Percentiles rank a stretch among this genome's conserved stretches.
Conservation (phyloP, 1,140 invertebrate genomes). For the Drosophila sulfurigaster region DNA sequence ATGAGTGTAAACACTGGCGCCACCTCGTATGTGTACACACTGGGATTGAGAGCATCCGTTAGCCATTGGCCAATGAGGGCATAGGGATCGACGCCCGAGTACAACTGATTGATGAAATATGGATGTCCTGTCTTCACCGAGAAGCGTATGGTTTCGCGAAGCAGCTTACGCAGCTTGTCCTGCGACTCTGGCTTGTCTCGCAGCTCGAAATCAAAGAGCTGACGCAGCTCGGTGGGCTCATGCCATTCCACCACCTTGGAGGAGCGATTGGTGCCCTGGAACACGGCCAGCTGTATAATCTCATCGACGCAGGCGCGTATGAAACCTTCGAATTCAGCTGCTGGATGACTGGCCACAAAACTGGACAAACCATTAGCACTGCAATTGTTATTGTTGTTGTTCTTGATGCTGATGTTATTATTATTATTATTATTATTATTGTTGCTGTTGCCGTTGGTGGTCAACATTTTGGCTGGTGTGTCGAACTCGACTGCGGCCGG, state of each 20-base stretch:
- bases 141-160: conserved; percentile 90
- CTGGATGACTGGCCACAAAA: conserved; percentile 73
- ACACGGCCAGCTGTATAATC: conserved; percentile 90
- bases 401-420: conserved; percentile 42
- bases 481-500: conserved; percentile 42
- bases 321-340: conserved; percentile 89
- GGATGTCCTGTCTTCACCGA: conserved; percentile 95
- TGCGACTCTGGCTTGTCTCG: conserved; percentile 87
- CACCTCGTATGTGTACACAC: conserved; percentile 96
- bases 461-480: conserved; percentile 65
- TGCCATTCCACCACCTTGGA: conserved; percentile 91
- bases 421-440: conserved; percentile 29
- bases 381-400: conserved; percentile 36
- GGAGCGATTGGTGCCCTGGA: conserved; percentile 89
- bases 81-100: conserved; percentile 94
- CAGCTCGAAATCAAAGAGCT: conserved; percentile 89
- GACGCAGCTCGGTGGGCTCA: conserved; percentile 88
- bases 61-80: conserved; percentile 94
- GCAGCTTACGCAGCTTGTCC: conserved; percentile 88
- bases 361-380: conserved; percentile 45
- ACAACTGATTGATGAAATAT: conserved; percentile 94
- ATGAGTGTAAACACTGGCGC: conserved; percentile 94
- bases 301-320: conserved; percentile 89
- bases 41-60: conserved; percentile 93
- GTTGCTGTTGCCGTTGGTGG: conserved; percentile 33